Evolutionary conservation across 2,113 vertebrate genomes (phyloP).

Genomic region (Eidolon helvum): DNA sequence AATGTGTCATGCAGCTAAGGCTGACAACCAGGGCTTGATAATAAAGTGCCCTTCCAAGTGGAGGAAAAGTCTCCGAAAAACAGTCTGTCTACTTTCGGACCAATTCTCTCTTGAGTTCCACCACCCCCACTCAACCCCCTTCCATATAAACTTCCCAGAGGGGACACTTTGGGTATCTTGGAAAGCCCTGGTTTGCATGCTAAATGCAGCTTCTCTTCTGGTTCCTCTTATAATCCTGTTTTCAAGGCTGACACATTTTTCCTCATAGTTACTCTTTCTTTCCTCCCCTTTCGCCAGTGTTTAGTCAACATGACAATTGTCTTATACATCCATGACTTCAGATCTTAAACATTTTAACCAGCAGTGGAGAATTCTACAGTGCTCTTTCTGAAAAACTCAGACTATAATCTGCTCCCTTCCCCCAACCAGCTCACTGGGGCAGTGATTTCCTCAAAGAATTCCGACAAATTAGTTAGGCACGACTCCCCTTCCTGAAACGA

Average conservation of each 20-base stretch:
- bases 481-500: constrained; percentile 84
- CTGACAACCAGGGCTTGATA: background rate
- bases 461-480: constrained; percentile 86
- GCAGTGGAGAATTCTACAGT: constrained; percentile 83
- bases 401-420: constrained; percentile 80
- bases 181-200: background rate
- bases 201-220: background rate
- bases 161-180: background rate
- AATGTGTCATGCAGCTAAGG: background rate
- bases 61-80: background rate
- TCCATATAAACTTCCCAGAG: background rate
- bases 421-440: constrained; percentile 76
- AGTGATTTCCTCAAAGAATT: constrained; percentile 87
- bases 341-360: constrained; percentile 84
- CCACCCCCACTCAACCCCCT: background rate
- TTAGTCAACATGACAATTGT: constrained; percentile 81
- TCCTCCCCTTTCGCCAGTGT: constrained; percentile 79
- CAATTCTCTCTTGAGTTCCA: background rate
- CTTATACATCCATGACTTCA: constrained; percentile 83
- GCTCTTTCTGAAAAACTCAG: constrained; percentile 79
- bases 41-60: background rate
- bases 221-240: background rate
- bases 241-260: constrained; percentile 33
- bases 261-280: constrained; percentile 57
- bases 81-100: background rate